These are phyloP conservation scores for Thunnus albacares DNA, from an alignment of 2,797 vertebrate species.

Conservation along the genomic window DNA sequence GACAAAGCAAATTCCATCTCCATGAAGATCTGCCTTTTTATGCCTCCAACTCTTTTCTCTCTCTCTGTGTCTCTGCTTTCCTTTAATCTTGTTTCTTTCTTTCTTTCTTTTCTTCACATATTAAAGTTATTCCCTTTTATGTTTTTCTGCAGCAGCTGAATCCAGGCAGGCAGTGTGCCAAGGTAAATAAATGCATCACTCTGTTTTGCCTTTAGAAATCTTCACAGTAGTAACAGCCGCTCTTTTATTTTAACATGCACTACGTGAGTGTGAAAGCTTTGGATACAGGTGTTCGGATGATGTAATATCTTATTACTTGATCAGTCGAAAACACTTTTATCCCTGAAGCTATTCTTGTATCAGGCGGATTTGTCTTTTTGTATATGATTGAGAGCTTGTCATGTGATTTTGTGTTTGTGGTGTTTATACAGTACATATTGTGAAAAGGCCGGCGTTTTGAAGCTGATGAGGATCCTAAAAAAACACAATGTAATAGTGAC, in stretches of 20 bases:
- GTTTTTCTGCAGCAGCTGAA: slow-evolving; percentile 65
- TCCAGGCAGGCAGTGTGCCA: slow-evolving; percentile 45
- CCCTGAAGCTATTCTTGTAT: not conserved
- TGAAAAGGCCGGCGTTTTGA: not conserved
- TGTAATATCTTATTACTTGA: not conserved
- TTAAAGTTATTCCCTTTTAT: slow-evolving; percentile 66
- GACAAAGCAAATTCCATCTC: slow-evolving; percentile 62
- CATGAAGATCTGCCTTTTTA: slow-evolving; percentile 36
- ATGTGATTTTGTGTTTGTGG: slow-evolving; percentile 1
- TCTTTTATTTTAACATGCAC: slow-evolving; percentile 10
- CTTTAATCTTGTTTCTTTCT: slow-evolving; percentile 56
- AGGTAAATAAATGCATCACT: slow-evolving; percentile 72
- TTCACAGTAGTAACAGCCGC: slow-evolving; percentile 1
- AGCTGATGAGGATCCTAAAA: slow-evolving; percentile 8
- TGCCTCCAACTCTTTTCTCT: slow-evolving; percentile 13
- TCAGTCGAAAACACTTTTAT: not conserved
- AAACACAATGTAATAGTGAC: slow-evolving; percentile 3
- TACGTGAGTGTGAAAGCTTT: slow-evolving; percentile 3
- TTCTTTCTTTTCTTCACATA: slow-evolving; percentile 42
- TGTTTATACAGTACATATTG: not conserved
- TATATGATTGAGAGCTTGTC: not conserved
- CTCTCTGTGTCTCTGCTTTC: slow-evolving; percentile 3
- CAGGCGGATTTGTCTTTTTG: not conserved
- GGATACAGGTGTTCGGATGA: slow-evolving; percentile 5
- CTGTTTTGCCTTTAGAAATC: slow-evolving; percentile 31